Evolutionary conservation across 2,797 vertebrate species (phyloP), one percentile per base, ranked within the genome.

Genomic region (Danio aesculapii): DNA sequence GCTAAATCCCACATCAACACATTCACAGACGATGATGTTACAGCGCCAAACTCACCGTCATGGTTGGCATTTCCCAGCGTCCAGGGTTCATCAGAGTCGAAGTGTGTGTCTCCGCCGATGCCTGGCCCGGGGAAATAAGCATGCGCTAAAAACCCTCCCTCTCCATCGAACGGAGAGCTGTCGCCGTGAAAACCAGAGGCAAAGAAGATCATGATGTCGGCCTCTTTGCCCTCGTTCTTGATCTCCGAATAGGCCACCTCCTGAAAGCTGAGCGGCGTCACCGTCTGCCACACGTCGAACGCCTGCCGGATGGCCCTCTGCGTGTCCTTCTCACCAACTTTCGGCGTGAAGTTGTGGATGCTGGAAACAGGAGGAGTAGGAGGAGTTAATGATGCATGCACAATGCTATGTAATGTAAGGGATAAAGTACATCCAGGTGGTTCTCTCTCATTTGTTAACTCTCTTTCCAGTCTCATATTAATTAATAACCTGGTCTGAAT

Each of bases 201-300:
- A 85, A 99, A 99, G 93, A 99, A 99, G 89, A 99, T 99, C 97
- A 98, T 98, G 92, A 99, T 98, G 93, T 99, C 97, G 0, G 97
- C 97, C 87, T 99, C 98, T 90, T 97, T 98, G 47, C 96, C 95
- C 89, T 98, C 96, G 61, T 94, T 97, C 94, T 98, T 98, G 87
- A 99, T 96, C 92, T 99, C 97, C 9, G 96, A 95, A 89, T 98
- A 98, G 12, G 97, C 96, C 77, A 99, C 95, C 88, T 94, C 93
- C 83, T 99, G 96, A 90, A 99, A 99, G 86, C 96, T 96, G 81
- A 99, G 95, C 0, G 98, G 98, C 0, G 98, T 99, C 88, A 98
- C 98, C 0, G 95, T 94, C 94, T 99, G 97, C 98, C 98, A 99
- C 81, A 99, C 98, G 83, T 97, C 96, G 57, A 99, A 99, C n/a